Percentiles rank a stretch among this genome's conserved stretches.
Evolutionary conservation across 2,888 invertebrate genomes (phyloP).

Genomic region (Hartigia nigra): DNA sequence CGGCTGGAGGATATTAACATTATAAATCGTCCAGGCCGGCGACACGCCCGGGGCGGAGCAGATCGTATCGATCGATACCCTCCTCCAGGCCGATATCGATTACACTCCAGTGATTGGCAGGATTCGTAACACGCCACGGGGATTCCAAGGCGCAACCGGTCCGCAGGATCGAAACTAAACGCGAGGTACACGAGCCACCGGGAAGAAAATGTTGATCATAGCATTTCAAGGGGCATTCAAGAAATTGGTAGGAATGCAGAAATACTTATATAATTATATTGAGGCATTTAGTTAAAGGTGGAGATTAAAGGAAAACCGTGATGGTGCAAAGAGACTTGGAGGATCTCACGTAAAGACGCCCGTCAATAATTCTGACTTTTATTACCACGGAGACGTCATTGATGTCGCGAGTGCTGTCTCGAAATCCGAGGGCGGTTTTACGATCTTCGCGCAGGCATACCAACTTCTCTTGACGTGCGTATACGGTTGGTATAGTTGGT

Average conservation of each 20-base stretch:
- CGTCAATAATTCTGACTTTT: constrained; percentile 45
- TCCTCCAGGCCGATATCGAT: constrained; percentile 59
- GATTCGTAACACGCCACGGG: constrained; percentile 59
- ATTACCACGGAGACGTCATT: constrained; percentile 43
- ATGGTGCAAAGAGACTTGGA: neutral
- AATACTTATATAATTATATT: neutral
- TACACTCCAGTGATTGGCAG: constrained; percentile 62
- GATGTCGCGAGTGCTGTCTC: constrained; percentile 37
- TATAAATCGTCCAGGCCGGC: constrained; percentile 62
- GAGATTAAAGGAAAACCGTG: neutral
- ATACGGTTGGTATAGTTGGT: neutral
- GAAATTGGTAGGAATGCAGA: neutral
- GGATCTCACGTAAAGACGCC: constrained; percentile 1
- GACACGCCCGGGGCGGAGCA: constrained; percentile 64
- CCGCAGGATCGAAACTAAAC: constrained; percentile 3
- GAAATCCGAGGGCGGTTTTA: constrained; percentile 38
- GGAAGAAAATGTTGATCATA: neutral
- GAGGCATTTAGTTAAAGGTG: neutral
- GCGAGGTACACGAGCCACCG: neutral
- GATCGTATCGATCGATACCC: constrained; percentile 60
- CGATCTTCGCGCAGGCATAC: constrained; percentile 22
- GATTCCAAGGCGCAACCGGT: constrained; percentile 37
- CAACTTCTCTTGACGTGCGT: neutral
- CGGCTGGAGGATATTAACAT: constrained; percentile 59
- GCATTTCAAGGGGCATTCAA: neutral